Percentiles rank a stretch among this genome's conserved stretches.
Conservation (phyloP, 1,140 invertebrate species). For the Agrypnia vestita region DNA sequence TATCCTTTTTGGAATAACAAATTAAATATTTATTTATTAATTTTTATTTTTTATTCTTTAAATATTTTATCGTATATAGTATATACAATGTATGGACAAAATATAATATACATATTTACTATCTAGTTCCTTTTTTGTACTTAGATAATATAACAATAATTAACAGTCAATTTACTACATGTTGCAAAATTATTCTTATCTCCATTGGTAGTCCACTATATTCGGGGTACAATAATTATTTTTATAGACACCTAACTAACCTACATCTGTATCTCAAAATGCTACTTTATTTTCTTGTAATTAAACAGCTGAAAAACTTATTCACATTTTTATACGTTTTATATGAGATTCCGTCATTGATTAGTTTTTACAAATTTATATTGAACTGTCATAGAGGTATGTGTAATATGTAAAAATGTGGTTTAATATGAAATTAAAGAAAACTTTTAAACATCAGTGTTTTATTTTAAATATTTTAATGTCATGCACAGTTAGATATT, state of each 20-base stretch:
- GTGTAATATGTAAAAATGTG: constrained; percentile 43
- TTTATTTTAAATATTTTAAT: constrained; percentile 35
- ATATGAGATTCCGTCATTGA: constrained; percentile 15
- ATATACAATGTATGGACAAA: too few species aligned
- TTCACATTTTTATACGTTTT: constrained; percentile 40
- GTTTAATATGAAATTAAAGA: constrained; percentile 47
- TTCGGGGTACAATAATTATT: constrained; percentile 10
- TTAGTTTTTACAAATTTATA: constrained; percentile 37
- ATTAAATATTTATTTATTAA: too few species aligned
- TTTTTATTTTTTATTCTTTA: too few species aligned
- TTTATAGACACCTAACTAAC: constrained; percentile 6
- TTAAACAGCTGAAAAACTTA: not conserved
- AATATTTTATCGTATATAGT: too few species aligned
- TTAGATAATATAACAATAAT: constrained; percentile 20
- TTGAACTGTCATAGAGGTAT: constrained; percentile 18
- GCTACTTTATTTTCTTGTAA: constrained; percentile 29
- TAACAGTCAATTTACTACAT: not conserved
- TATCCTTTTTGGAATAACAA: too few species aligned
- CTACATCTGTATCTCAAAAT: not conserved
- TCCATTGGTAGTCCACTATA: not conserved
- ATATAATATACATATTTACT: too few species aligned
- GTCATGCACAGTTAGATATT: constrained; percentile 17
- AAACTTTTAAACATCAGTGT: constrained; percentile 7
- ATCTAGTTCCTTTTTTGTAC: constrained; percentile 27
- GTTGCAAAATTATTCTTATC: not conserved